A percentile compares a stretch with the other conserved stretches of the same genome.
These are phyloP conservation scores for Salvelinus sp. DNA, from an alignment of 2,113 vertebrate genomes.

Conservation along the genomic window DNA sequence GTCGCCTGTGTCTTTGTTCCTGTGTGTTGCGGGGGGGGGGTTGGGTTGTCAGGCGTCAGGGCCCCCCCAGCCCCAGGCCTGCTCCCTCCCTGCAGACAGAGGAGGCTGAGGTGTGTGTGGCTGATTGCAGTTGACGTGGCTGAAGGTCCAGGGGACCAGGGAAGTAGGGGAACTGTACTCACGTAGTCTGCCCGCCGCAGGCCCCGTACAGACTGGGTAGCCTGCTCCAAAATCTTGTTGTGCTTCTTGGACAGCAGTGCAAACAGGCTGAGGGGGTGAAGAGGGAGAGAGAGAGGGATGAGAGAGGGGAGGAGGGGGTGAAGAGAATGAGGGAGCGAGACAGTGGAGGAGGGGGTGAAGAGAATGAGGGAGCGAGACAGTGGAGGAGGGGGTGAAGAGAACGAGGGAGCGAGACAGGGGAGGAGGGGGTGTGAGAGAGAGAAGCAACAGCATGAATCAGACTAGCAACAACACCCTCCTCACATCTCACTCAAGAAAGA, in stretches of 20 bases:
- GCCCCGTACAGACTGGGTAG: constrained; percentile 90
- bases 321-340: no score
- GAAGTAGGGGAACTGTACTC: constrained; percentile 69
- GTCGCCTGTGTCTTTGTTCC: no score
- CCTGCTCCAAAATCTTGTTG: constrained; percentile 98
- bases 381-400: no score
- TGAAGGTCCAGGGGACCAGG: background rate
- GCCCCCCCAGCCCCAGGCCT: background rate
- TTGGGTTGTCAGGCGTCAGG: constrained; percentile 24
- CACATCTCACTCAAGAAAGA: no score
- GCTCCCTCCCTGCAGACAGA: background rate
- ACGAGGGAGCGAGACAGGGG: background rate
- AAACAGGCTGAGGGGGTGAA: constrained; percentile 82
- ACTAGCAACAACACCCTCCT: no score
- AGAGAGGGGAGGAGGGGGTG: background rate
- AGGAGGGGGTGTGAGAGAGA: no score
- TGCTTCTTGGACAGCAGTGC: constrained; percentile 97
- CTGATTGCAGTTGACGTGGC: background rate
- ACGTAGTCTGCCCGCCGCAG: constrained; percentile 84
- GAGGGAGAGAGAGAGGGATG: constrained; percentile 19
- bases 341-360: no score
- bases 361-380: no score
- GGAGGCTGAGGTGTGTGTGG: background rate
- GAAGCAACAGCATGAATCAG: no score
- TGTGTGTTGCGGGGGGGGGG: background rate